Evolutionary conservation across 2,113 vertebrate species (phyloP).

Genomic region (Cololabis saira): DNA sequence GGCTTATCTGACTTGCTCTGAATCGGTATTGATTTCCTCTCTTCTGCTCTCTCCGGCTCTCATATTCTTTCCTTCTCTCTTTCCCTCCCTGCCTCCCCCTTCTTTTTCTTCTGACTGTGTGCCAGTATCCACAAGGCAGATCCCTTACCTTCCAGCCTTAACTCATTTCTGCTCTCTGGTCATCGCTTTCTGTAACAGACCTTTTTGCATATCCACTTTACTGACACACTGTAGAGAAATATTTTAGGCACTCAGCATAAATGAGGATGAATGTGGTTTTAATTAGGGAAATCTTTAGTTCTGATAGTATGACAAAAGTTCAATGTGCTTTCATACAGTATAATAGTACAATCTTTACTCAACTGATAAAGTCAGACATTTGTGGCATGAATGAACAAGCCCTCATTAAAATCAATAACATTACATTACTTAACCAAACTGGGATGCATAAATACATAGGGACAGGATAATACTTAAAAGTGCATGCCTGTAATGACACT

Average conservation of each 20-base stretch:
- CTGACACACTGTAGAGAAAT: conserved; percentile 31
- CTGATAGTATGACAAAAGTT: neutral
- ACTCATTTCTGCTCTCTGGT: conserved; percentile 56
- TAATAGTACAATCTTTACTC: neutral
- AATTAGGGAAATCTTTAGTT: neutral
- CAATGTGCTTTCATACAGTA: neutral
- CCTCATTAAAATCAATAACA: neutral
- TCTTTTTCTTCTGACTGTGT: conserved; percentile 56
- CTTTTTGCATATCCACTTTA: conserved; percentile 31
- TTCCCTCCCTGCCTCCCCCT: conserved; percentile 30
- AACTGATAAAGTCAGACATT: neutral
- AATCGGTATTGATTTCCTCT: conserved; percentile 84
- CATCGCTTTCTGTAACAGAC: conserved; percentile 45
- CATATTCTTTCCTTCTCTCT: conserved; percentile 43
- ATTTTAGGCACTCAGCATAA: conserved; percentile 32
- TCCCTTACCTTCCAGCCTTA: conserved; percentile 42
- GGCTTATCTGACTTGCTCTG: conserved; percentile 85
- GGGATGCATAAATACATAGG: no score
- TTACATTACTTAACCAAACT: neutral
- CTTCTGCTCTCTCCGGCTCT: conserved; percentile 78
- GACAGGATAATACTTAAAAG: no score
- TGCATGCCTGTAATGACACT: no score
- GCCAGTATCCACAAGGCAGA: conserved; percentile 64
- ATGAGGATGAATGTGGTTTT: conserved; percentile 11
- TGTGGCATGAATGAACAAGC: neutral